A percentile compares a stretch with the other conserved stretches of the same genome.
phyloP scores from a whole-genome alignment of 2,888 invertebrate species.

The Malachius bipustulatus region DNA sequence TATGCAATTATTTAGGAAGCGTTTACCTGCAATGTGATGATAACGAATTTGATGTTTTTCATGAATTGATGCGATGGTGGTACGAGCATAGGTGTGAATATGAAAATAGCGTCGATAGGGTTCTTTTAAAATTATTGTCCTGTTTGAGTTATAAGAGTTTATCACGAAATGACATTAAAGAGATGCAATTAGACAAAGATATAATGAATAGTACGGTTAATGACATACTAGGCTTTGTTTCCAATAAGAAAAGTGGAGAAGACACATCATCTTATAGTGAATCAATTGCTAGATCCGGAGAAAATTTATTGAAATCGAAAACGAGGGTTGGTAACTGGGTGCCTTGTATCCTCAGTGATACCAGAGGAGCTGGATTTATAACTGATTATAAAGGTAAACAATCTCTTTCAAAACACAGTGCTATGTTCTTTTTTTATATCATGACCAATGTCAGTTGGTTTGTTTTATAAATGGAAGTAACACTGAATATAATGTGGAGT shows the following conservation, averaged over 20 bases:
- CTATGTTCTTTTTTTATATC: no score
- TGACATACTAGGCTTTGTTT: slow-evolving; percentile 23
- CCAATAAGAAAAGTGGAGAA: slow-evolving; percentile 17
- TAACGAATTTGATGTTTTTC: slow-evolving; percentile 32
- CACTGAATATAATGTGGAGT: no score
- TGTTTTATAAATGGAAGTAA: no score
- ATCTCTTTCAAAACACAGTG: no score
- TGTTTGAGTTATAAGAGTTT: slow-evolving; percentile 29
- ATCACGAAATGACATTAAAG: slow-evolving; percentile 22
- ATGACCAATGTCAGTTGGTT: no score
- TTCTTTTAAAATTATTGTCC: slow-evolving; percentile 26
- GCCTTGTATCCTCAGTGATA: slow-evolving; percentile 20
- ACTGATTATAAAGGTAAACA: no score
- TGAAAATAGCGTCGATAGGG: slow-evolving; percentile 12
- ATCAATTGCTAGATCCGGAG: slow-evolving; percentile 15
- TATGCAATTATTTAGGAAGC: slow-evolving; percentile 33
- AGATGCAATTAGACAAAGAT: slow-evolving; percentile 27
- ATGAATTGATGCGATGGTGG: slow-evolving; percentile 34
- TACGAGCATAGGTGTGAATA: slow-evolving; percentile 23
- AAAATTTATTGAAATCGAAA: slow-evolving; percentile 15
- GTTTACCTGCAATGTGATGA: slow-evolving; percentile 24
- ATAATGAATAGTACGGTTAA: slow-evolving; percentile 22
- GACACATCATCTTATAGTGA: slow-evolving; percentile 15
- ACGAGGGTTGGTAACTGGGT: slow-evolving; percentile 14
- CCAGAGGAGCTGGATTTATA: no score